Evolutionary conservation across 2,113 vertebrate genomes (phyloP), one percentile per base, ranked within the genome.

Genomic region (Aphelocoma coerulescens): DNA sequence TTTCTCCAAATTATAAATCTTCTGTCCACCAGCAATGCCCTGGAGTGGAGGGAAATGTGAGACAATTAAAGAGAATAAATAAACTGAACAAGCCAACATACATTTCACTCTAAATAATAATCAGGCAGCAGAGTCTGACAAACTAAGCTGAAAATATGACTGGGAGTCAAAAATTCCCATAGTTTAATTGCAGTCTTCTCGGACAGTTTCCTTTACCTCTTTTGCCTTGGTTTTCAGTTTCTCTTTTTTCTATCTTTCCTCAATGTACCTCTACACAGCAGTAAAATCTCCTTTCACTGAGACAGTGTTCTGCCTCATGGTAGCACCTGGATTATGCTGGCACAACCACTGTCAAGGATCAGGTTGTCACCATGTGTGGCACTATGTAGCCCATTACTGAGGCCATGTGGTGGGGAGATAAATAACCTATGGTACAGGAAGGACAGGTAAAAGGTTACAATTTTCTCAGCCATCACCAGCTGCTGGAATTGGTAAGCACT

Each of bases 51-150:
- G 22, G 41, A 92, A 32, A 39, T 65, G n/a, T 10, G 35, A 84
- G 49, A 87, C 81, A 17, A 88, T 96, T 95, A 84, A 94, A 88
- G 76, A 46, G 57, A 86, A 88, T 81, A 91, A 89, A 79, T 88
- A 87, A 90, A 95, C 61, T 65, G 76, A 94, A 87, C 37, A 67
- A 92, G 52, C 23, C 73, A 78, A 88, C 58, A 78, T 14, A 57
- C 28, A 91, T 88, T 88, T 96, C 85, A 65, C 39, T 95, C 80
- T 75, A 95, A 96, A 93, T 94, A 94, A 92, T 65, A 61, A 84
- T 83, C 68, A 75, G 59, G 28, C 71, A 91, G 46, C 61, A 68
- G 41, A 11, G 51, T 51, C 76, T 92, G 88, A 88, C 3, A n/a
- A 90, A 80, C 18, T 17, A 82, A 93, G 68, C 32, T 88, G 83